Evolutionary conservation across 92 coral and sea anemone genomes (phyloP).

Genomic region (Metridium senile): DNA sequence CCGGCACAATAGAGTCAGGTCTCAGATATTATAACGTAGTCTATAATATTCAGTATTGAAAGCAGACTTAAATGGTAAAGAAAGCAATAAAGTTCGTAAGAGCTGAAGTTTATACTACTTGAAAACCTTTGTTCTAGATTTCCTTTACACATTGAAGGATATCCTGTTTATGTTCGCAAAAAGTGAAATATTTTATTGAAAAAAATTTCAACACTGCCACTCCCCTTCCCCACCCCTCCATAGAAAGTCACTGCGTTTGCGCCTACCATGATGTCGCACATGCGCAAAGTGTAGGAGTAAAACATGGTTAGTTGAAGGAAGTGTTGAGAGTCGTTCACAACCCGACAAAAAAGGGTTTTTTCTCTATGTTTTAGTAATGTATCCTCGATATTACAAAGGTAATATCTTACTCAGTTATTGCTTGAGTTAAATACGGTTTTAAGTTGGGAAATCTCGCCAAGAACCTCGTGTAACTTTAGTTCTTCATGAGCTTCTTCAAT

Average conservation of each 20-base stretch:
- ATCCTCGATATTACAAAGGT: slow-evolving; percentile 13
- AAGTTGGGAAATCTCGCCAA: neutral
- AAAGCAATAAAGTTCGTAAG: too few species aligned
- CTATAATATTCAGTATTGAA: too few species aligned
- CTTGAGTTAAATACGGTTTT: slow-evolving; percentile 4
- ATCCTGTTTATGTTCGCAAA: neutral
- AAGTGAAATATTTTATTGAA: neutral
- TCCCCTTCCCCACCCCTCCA: slow-evolving; percentile 37
- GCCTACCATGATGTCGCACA: slow-evolving; percentile 31
- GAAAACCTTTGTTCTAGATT: neutral
- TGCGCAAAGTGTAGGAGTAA: slow-evolving; percentile 33
- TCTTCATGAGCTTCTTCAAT: slow-evolving; percentile 15
- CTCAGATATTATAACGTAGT: too few species aligned
- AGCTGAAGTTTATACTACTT: neutral
- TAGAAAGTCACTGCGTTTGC: slow-evolving; percentile 17
- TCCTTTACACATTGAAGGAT: neutral
- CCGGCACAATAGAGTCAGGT: too few species aligned
- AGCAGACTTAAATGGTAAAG: too few species aligned
- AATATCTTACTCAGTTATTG: slow-evolving; percentile 10
- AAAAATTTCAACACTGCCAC: slow-evolving; percentile 13
- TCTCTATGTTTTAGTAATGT: slow-evolving; percentile 18
- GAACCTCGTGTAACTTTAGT: neutral
- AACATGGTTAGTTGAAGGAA: slow-evolving; percentile 41
- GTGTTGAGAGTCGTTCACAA: neutral
- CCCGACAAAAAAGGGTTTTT: slow-evolving; percentile 13